These are phyloP conservation scores for Thymelicus lineola DNA, from an alignment of 2,888 invertebrate species.

Conservation along the genomic window DNA sequence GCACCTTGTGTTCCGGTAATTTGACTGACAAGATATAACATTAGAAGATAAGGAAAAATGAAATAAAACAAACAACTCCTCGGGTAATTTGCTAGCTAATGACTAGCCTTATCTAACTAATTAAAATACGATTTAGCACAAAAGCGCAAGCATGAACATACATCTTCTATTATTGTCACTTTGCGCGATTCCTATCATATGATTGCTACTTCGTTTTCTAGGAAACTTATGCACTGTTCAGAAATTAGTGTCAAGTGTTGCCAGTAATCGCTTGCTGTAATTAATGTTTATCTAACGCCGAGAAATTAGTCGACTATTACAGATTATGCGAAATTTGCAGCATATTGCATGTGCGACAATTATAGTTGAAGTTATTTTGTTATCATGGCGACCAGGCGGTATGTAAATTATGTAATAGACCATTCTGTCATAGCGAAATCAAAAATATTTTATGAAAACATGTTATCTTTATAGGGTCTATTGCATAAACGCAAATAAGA, in stretches of 20 bases:
- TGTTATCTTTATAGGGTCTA: no score
- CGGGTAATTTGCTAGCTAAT: constrained; percentile 80
- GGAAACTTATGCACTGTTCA: constrained; percentile 44
- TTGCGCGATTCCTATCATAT: constrained; percentile 67
- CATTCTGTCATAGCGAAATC: no score
- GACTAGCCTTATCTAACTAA: constrained; percentile 76
- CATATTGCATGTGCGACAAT: background rate
- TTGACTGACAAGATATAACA: constrained; percentile 73
- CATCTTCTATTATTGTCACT: constrained; percentile 65
- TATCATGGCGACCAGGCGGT: background rate
- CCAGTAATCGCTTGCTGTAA: constrained; percentile 26
- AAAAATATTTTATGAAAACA: no score
- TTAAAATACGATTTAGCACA: constrained; percentile 83
- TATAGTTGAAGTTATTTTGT: background rate
- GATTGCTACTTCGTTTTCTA: constrained; percentile 57
- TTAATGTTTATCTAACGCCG: constrained; percentile 32
- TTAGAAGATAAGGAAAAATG: constrained; percentile 75
- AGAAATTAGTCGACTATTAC: constrained; percentile 32
- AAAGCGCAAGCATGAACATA: constrained; percentile 48
- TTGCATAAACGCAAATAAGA: no score
- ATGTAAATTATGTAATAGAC: no score
- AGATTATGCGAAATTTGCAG: constrained; percentile 25
- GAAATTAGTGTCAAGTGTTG: constrained; percentile 57
- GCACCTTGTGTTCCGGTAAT: constrained; percentile 62
- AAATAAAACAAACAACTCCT: constrained; percentile 74